Base-by-base conservation (phyloP, 2,888 invertebrate species). In the Ypsolopha scabrella region DNA sequence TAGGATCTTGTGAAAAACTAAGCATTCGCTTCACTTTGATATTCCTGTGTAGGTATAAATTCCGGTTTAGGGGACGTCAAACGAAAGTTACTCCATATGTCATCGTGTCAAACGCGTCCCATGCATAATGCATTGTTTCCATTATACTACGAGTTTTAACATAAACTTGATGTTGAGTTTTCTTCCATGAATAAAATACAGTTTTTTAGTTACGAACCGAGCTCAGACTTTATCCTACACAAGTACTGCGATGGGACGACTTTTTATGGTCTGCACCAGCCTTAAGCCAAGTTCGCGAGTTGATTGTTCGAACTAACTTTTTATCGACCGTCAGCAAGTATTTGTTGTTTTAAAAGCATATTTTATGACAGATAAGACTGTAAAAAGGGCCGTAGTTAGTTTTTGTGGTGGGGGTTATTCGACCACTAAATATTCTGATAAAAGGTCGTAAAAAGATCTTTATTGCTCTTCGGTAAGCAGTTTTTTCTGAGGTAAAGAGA, bases 61-160 rank as follows among this genome's bases (percentile, higher is more conserved):
- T 48, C 51, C 10, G 36, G 33, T 71, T 70, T 61, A 62, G 68
- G 67, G 63, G 73, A 81, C 75, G 71, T 80, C 75, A 75, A 75
- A 75, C 68, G 64, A 69, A 75, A 74, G 67, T 75, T 71, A 72
- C 72, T 73, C 77, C 79, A 79, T 81, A 76, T 75, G 82, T 83
- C 83, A 86, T 81, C 76, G 79, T 82, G 80, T 80, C 81, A 75
- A 70, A 64, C 62, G 62, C 60, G 64, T 64, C 57, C 67, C 58
- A 79, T 86, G 79, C 76, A 86, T 86, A 67, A 86, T 82, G 76
- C 76, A 86, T 82, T 74, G 83, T 80, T 83, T 85, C 79, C 83
- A 86, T 85, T 86, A 82, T 80, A 82, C 82, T 80, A 81, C 80
- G 76, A 80, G 70, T 75, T 81, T 85, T 83, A 80, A 80, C 80